A percentile compares a stretch with the other conserved stretches of the same genome.
Conservation (phyloP, 2,888 invertebrate genomes). For the Calliopum simillimum region DNA sequence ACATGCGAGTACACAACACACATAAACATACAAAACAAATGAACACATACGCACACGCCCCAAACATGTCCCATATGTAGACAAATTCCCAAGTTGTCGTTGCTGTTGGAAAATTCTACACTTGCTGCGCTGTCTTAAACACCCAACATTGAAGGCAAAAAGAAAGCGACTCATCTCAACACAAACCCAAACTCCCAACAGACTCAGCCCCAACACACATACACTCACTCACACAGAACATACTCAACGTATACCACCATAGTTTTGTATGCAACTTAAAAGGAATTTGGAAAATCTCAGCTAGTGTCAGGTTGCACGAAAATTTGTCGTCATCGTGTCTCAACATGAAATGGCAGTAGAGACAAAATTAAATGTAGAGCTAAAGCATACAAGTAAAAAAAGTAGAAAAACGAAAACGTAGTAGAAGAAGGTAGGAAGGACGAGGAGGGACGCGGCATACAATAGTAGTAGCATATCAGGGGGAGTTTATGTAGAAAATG, state of each 20-base stretch:
- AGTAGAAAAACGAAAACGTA: too few species aligned
- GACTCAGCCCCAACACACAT: too few species aligned
- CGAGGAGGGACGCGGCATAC: background rate
- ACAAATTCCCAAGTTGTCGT: constrained; percentile 15
- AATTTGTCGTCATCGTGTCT: constrained; percentile 64
- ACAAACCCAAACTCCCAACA: too few species aligned
- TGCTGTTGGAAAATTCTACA: constrained; percentile 24
- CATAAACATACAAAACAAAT: too few species aligned
- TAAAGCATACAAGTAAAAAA: too few species aligned
- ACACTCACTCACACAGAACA: background rate
- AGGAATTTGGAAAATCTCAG: constrained; percentile 63
- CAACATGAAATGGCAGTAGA: constrained; percentile 28
- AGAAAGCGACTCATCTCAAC: too few species aligned
- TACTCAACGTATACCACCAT: background rate
- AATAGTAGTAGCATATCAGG: constrained; percentile 2
- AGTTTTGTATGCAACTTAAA: constrained; percentile 36
- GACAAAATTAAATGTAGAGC: constrained; percentile 20
- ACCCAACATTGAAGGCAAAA: too few species aligned
- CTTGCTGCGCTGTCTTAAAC: background rate
- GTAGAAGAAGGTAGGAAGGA: background rate
- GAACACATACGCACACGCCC: constrained; percentile 6
- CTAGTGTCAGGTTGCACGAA: constrained; percentile 65
- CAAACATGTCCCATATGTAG: constrained; percentile 27
- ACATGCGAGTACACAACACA: too few species aligned
- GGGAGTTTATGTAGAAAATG: background rate